Evolutionary conservation across 2,113 vertebrate genomes (phyloP), one percentile per base, ranked within the genome.

Genomic region (Halichoerus grypus): DNA sequence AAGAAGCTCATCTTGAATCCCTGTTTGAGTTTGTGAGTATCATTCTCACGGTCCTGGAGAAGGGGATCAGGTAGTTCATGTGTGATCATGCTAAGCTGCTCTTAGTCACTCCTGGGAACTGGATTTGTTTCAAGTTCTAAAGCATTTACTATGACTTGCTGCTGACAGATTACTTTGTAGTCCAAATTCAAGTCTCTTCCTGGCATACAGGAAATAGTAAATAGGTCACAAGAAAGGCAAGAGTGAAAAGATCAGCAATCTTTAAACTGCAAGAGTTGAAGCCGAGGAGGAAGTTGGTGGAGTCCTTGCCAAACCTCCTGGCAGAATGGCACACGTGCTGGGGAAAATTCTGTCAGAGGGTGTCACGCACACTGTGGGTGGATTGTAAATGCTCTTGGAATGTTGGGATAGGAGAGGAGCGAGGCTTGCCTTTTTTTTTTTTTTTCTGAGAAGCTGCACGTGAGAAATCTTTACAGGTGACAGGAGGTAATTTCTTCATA

Each of bases 201-300:
- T 96, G 95, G 53, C 49, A 61, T 12, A 72, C 98, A 96, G 96
- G 97, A 98, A 97, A 72, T 72, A 18, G 65, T 92, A 98, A 97
- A 21, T 96, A 97, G 94, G 95, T 95, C 96, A 96, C 42, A 22
- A 59, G 63, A 72, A 63, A 96, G 88, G 71, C 81, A 77, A 90
- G 57, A 26, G 39, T 36, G 18, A 82, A 53, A 61, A 36, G 77
- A 88, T 85, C 42, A 71, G 72, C 77, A 67, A 0, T 77, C 31
- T 81, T 12, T 39, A 51, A 28, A n/a, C 19, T 79, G 71, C 14
- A 67, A 36, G 74, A 16, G 31, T 21, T 21, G 85, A 71, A 13
- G 19, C 15, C 1, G 0, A 95, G 33, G 46, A 95, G 69, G 94
- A 91, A 87, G 46, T 11, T 33, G 1, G 53, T 4, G n/a, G 57